A percentile compares a stretch with the other conserved stretches of the same genome.
Evolutionary conservation across 2,113 vertebrate genomes (phyloP).

Genomic region (Dromas ardeola): DNA sequence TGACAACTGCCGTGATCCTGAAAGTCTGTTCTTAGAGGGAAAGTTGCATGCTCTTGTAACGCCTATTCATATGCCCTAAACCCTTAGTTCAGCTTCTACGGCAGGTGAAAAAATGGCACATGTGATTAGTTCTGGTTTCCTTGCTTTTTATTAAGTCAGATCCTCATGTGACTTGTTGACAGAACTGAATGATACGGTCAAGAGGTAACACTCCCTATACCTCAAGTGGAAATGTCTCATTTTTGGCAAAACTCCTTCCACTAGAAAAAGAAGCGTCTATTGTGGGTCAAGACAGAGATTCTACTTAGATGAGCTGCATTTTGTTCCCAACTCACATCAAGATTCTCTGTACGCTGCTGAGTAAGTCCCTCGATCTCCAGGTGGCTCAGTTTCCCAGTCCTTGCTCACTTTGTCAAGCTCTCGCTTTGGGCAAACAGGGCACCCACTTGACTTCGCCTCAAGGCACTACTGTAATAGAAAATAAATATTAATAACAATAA

Average conservation of each 20-base stretch:
- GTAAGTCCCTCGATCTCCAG: background rate
- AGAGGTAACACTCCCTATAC: background rate
- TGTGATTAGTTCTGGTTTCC: background rate
- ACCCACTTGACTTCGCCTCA: background rate
- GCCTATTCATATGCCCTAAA: background rate
- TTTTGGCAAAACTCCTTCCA: background rate
- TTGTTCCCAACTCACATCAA: background rate
- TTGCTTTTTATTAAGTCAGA: background rate
- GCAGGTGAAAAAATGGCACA: background rate
- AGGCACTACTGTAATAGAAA: background rate
- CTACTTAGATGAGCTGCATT: background rate
- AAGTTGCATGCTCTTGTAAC: background rate
- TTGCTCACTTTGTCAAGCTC: background rate
- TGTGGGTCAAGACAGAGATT: background rate
- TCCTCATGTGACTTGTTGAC: background rate
- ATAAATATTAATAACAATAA: background rate
- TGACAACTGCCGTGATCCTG: background rate
- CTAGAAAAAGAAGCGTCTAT: background rate
- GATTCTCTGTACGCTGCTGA: background rate
- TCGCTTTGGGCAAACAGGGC: background rate
- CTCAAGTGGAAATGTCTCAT: background rate
- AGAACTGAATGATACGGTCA: background rate
- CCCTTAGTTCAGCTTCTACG: background rate
- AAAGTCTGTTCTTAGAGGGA: background rate
- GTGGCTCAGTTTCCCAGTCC: background rate